Base-by-base conservation (phyloP, 1,140 invertebrate genomes). In the Magallana gigas region DNA sequence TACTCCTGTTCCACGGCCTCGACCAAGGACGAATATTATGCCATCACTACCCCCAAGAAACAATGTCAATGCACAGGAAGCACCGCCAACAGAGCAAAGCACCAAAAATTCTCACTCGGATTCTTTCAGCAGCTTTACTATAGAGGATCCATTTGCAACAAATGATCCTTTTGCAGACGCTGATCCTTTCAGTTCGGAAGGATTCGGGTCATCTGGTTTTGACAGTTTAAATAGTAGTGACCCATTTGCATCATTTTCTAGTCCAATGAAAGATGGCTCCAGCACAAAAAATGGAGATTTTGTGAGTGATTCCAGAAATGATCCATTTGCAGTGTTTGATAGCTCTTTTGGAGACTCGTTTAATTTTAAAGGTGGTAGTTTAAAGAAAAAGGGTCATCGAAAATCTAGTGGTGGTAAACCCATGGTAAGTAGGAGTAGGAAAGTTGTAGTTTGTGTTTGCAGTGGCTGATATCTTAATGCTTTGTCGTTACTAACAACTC, bases 251-350 rank as follows among this genome's bases (percentile, higher is more conserved):
- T 64, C 57, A 68, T 88, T 88, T 83, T 82, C 85, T 89, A 89
- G 83, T 89, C 86, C 85, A 76, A 18, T 36, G 16, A 60, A 36
- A 36, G 18, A 60, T 16, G 23, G 36, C 18, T 48, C n/a, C 16
- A 57, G 8, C 82, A 81, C 84, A 18, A 84, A 89, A 84, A 88
- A 84, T 86, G 83, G 82, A 23, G 56, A 84, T 57, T 76, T 80
- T 59, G 23, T 36, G 16, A 76, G 9, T 60, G 36, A 83, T 14
- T 68, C 80, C 48, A 87, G 60, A 83, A 57, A 88, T 82, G 91
- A 91, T 88, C 91, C 91, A 23, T 91, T 91, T 83, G 84, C 90
- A 29, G 90, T 89, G 71, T 91, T 91, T 76, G 91, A 91, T 85
- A 90, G 89, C 29, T 86, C 87, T 18, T 85, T 90, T 14, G 85